Base-by-base conservation (phyloP, 1,140 invertebrate species). In the Mycetomoellerius zeteki region DNA sequence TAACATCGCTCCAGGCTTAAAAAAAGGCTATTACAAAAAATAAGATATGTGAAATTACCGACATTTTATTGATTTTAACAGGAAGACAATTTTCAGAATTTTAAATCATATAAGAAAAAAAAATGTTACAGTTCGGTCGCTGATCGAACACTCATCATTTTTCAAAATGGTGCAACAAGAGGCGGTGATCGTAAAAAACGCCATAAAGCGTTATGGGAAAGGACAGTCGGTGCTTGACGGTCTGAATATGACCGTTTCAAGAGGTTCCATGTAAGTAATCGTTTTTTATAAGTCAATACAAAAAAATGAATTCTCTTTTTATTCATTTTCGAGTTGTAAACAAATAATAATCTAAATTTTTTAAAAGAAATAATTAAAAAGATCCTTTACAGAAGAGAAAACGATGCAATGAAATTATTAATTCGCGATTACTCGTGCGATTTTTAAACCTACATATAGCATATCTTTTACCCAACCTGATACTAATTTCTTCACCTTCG, bases 191-290 rank as follows among this genome's bases (percentile, higher is more conserved):
- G 95, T 97, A 0, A 93, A 94, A 47, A 93, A 96, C 56, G 96
- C 96, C 0, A 93, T 92, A 84, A 97, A 97, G 92, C 93, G 91
- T 84, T 97, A 97, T 90, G 96, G 96, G 19, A 93, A 95, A 71
- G 94, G 92, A 19, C 93, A 94, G 16, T 91, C 93, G 12, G 96
- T 97, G n/a, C 94, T 97, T 3, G 94, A 96, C 69, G 95, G 96
- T 27, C 94, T 97, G 14, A 96, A 96, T 88, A 96, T 97, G 95
- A 96, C 95, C 2, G 97, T 97, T 1, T 94, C 96, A 1, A 95
- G 96, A 87, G 97, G 97, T 50, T 96, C 96, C 24, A 97, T 97
- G 97, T 97, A 94, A 96, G 96, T 96, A 86, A 33, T 0, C 1
- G 3, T 21, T n/a, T 27, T 43, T 64, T 19, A 47, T 77, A 14